Evolutionary conservation across 2,797 vertebrate genomes (phyloP).

Genomic region (Muscicapa comitata): DNA sequence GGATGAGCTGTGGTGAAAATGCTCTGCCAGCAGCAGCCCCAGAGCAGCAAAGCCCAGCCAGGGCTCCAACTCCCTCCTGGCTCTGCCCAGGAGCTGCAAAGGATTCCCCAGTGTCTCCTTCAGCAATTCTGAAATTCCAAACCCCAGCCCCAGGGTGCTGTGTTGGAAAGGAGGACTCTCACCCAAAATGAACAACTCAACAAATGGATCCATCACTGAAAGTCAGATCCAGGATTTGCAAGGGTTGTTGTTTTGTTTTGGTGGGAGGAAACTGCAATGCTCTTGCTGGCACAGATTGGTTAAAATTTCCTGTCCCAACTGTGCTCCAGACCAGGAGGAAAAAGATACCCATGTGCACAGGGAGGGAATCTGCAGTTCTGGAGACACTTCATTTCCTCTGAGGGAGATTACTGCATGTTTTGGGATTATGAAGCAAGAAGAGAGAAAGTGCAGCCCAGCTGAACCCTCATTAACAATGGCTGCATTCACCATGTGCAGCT

Average conservation of each 20-base stretch:
- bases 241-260: too few species aligned
- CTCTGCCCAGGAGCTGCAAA: not conserved
- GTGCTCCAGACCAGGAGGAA: not conserved
- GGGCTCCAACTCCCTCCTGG: not conserved
- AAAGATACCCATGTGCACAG: not conserved
- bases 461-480: not conserved
- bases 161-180: not conserved
- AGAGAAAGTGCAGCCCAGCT: not conserved
- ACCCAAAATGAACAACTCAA: not conserved
- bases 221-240: not conserved
- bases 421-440: not conserved
- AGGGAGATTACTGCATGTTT: not conserved
- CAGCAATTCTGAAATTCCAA: not conserved
- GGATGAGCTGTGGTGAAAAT: not conserved
- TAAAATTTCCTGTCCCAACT: not conserved
- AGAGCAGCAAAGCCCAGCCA: not conserved
- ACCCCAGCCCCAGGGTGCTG: not conserved
- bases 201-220: fast-evolving
- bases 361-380: not conserved
- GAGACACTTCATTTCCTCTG: not conserved
- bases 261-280: not conserved
- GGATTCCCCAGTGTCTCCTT: not conserved
- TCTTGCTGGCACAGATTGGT: not conserved
- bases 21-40: not conserved
- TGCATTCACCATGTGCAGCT: not conserved